These are phyloP conservation scores for Chelon auratus DNA, from an alignment of 2,797 vertebrate species.

Conservation along the genomic window DNA sequence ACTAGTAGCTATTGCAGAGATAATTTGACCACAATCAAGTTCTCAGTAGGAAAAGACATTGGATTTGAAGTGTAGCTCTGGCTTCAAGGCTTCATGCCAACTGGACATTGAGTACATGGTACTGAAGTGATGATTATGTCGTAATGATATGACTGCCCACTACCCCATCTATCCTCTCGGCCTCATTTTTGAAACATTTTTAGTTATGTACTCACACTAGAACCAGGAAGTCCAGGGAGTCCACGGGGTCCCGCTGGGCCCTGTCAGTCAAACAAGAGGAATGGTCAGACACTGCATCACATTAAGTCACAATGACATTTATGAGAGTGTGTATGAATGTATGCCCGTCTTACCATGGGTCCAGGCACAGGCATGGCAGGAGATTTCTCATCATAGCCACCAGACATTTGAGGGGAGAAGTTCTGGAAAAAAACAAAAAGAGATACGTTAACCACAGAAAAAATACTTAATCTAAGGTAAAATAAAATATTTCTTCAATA, in stretches of 20 bases:
- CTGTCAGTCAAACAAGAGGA: conserved; percentile 74
- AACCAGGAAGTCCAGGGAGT: conserved; percentile 89
- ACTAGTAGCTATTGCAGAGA: neutral
- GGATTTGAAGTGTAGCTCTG: neutral
- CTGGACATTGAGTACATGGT: neutral
- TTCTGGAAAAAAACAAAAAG: conserved; percentile 85
- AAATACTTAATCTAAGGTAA: neutral
- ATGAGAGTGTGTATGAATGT: neutral
- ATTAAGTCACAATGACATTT: neutral
- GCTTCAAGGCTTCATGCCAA: neutral
- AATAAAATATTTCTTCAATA: neutral
- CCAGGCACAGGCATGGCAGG: conserved; percentile 88
- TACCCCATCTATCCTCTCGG: neutral
- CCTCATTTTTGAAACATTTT: neutral
- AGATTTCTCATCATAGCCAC: conserved; percentile 94
- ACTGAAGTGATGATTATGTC: neutral
- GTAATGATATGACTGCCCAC: neutral
- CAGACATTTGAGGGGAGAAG: conserved; percentile 95
- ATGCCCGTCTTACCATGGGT: conserved; percentile 87
- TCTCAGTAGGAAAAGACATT: neutral
- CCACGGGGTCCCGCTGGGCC: conserved; percentile 95
- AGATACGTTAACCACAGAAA: neutral
- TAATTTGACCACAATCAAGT: neutral
- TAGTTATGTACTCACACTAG: conserved; percentile 87
- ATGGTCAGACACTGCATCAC: conserved; percentile 30